These are phyloP conservation scores for Eulemur mongoz DNA, from an alignment of 2,797 vertebrate species.

Conservation along the genomic window DNA sequence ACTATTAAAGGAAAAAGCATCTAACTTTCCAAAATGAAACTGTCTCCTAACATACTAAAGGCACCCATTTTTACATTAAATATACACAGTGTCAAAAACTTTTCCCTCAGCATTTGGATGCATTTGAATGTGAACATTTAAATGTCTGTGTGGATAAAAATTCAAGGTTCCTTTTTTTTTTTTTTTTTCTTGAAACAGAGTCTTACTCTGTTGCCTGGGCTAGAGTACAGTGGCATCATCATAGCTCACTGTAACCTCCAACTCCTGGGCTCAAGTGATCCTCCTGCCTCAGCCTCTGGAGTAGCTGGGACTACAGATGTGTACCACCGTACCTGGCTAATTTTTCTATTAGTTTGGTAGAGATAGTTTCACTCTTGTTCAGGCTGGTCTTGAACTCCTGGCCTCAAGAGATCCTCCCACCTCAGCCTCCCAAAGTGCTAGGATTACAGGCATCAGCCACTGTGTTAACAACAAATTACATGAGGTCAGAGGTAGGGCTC, in stretches of 20 bases:
- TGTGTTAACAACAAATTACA: neutral
- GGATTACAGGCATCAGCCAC: neutral
- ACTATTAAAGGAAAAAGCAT: neutral
- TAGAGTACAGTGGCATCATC: neutral
- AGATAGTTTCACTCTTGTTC: neutral
- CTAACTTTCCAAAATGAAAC: slow-evolving; percentile 15
- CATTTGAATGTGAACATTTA: neutral
- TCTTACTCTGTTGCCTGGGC: neutral
- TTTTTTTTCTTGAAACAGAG: neutral
- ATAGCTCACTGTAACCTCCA: neutral
- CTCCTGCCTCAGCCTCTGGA: neutral
- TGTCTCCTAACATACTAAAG: neutral
- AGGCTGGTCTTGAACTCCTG: neutral
- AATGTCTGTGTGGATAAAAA: slow-evolving; percentile 20
- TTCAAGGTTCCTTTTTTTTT: neutral
- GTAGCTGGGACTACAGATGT: neutral
- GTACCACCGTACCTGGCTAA: neutral
- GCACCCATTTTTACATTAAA: neutral
- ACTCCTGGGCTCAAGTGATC: neutral
- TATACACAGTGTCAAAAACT: neutral
- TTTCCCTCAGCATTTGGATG: neutral
- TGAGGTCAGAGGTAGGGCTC: neutral
- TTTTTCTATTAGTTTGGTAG: neutral
- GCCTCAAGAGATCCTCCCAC: neutral
- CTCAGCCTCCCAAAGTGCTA: neutral